Conservation (phyloP, 2,888 invertebrate species). For the Sabatieria punctata region DNA sequence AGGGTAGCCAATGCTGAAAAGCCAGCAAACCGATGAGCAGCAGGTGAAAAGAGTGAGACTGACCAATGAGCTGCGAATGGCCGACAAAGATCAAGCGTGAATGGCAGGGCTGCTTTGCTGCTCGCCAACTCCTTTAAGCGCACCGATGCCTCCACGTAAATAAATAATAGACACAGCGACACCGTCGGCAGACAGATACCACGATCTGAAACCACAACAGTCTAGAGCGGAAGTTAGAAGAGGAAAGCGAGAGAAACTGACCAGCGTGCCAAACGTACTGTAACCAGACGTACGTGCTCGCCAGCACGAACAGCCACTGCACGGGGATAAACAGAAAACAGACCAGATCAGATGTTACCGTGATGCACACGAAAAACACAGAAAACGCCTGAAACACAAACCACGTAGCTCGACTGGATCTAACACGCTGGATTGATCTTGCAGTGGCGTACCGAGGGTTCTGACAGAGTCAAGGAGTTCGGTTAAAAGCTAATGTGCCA, state of each 20-base stretch:
- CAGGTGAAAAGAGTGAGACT: conserved; percentile 12
- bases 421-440: no score
- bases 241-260: conserved; percentile 31
- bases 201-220: conserved; percentile 60
- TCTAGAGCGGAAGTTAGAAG: conserved; percentile 27
- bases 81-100: conserved; percentile 70
- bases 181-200: conserved; percentile 86
- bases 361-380: conserved; percentile 91
- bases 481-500: no score
- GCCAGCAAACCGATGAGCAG: conserved; percentile 14
- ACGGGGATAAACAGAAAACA: conserved; percentile 97
- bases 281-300: conserved; percentile 96
- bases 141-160: conserved; percentile 80
- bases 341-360: conserved; percentile 90
- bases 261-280: conserved; percentile 97
- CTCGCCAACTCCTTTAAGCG: conserved; percentile 53
- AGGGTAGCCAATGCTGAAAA: conserved; percentile 68
- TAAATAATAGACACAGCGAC: conserved; percentile 75
- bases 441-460: no score
- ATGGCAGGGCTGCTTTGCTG: conserved; percentile 48
- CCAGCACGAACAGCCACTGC: conserved; percentile 90
- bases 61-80: conserved; percentile 93
- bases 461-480: no score
- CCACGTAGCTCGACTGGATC: no score
- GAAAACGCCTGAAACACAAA: conserved; percentile 63